A percentile compares a stretch with the other conserved stretches of the same genome.
These are phyloP conservation scores for Acrocyrtus sp. DNA, from an alignment of 2,888 invertebrate genomes.

Conservation along the genomic window DNA sequence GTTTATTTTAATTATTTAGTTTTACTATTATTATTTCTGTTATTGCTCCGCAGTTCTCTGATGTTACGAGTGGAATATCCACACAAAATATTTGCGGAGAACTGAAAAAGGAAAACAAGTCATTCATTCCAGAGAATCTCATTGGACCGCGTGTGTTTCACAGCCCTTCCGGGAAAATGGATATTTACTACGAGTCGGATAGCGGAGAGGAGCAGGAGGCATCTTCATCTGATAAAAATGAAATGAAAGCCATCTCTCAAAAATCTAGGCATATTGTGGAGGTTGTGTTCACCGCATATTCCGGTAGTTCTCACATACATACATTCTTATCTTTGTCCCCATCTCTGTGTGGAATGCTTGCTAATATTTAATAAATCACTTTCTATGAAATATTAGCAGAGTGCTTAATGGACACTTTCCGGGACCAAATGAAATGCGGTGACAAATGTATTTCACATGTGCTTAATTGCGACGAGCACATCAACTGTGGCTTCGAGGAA, in stretches of 20 bases:
- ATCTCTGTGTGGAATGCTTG: not conserved
- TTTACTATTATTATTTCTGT: not conserved
- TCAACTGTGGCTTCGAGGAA: slow-evolving; percentile 59
- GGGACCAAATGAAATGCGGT: slow-evolving; percentile 43
- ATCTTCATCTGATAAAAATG: not conserved
- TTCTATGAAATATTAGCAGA: too few relatives aligned
- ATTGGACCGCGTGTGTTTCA: slow-evolving; percentile 53
- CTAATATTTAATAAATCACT: too few relatives aligned
- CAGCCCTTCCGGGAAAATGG: slow-evolving; percentile 48
- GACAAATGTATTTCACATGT: slow-evolving; percentile 57
- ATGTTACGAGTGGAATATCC: slow-evolving; percentile 27
- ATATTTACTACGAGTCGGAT: slow-evolving; percentile 47
- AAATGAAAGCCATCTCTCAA: slow-evolving; percentile 13
- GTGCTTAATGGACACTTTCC: slow-evolving; percentile 30
- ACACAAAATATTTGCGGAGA: slow-evolving; percentile 51
- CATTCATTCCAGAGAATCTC: slow-evolving; percentile 45
- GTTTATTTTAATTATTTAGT: not conserved
- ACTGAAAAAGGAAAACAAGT: slow-evolving; percentile 53
- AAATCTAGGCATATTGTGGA: slow-evolving; percentile 54
- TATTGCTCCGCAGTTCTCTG: slow-evolving; percentile 44
- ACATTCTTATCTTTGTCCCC: not conserved
- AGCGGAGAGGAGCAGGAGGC: slow-evolving; percentile 36
- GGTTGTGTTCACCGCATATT: slow-evolving; percentile 61
- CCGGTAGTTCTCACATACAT: too few relatives aligned
- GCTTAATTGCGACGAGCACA: slow-evolving; percentile 59